Evolutionary conservation across 2,888 invertebrate species (phyloP).

Genomic region (Keiferia lycopersicella): DNA sequence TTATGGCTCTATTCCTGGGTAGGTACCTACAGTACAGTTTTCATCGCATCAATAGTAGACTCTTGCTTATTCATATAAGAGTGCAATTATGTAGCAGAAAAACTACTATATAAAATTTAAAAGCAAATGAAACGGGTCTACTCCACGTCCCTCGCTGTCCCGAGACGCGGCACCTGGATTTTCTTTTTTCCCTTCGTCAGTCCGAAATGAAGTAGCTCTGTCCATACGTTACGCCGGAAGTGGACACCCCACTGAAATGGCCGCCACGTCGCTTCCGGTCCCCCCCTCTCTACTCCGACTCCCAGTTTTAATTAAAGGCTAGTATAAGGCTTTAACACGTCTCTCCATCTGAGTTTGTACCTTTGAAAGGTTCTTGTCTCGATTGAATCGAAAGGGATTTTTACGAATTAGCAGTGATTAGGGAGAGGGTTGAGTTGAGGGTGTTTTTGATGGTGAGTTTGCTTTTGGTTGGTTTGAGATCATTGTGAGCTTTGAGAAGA

Average conservation of each 20-base stretch:
- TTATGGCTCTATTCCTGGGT: neutral
- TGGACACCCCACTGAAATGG: slow-evolving; percentile 68
- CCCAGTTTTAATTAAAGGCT: slow-evolving; percentile 69
- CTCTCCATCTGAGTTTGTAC: slow-evolving; percentile 41
- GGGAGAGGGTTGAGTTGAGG: slow-evolving; percentile 38
- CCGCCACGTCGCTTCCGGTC: slow-evolving; percentile 52
- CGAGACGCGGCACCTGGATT: slow-evolving; percentile 59
- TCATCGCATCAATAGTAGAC: neutral
- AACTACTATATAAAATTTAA: neutral
- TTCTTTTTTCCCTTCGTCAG: slow-evolving; percentile 68
- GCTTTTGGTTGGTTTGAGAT: slow-evolving; percentile 29
- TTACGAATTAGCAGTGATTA: slow-evolving; percentile 46
- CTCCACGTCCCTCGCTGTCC: slow-evolving; percentile 48
- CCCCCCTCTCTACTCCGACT: slow-evolving; percentile 39
- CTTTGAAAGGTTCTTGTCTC: slow-evolving; percentile 51
- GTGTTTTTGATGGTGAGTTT: slow-evolving; percentile 41
- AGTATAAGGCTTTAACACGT: slow-evolving; percentile 75
- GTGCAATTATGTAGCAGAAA: neutral
- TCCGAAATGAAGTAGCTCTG: slow-evolving; percentile 73
- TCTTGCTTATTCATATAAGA: neutral
- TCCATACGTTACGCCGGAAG: slow-evolving; percentile 70
- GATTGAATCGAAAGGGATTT: slow-evolving; percentile 50
- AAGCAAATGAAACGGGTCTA: slow-evolving; percentile 22
- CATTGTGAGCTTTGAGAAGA: slow-evolving; percentile 6
- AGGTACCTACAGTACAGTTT: neutral